Base-by-base conservation (phyloP, 2,888 invertebrate genomes). In the Synergus itoensis region DNA sequence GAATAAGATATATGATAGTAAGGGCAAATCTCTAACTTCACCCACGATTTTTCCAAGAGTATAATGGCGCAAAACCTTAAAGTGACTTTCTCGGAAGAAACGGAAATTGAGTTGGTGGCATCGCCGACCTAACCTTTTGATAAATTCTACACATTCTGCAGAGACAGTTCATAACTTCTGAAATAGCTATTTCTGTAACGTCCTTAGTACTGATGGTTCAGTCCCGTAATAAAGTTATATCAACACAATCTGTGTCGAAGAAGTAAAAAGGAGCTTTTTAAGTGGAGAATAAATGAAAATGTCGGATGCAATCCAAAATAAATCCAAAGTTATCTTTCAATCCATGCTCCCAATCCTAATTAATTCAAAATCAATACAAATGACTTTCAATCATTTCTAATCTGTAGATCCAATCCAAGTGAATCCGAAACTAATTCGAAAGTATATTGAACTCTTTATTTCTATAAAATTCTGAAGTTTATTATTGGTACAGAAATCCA, bases 161-260 rank as follows among this genome's bases (percentile, higher is more conserved):
- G 40, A 64, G 40, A 65, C 18, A 63, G 18, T 65, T 65, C n/a
- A 65, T 40, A 65, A 65, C 64, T 43, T 64, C 12, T 41, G 65
- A 65, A 65, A 65, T 65, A 65, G 18, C n/a, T n/a, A n/a, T n/a
- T n/a, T 43, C 65, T 41, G 7, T 63, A 63, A 63, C 63, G 1
- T 40, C 4, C 36, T 41, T 43, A 16, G 18, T 16, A 9, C 11
- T 65, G 65, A 65, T 65, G n/a, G n/a, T 41, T 43, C n/a, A 18
- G 41, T 11, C 18, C 41, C 11, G 9, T 3, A 43, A 57, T 57
- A 18, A 57, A 57, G 18, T 57, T 57, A 8, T 18, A 8, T n/a
- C 40, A 41, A 65, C n/a, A 65, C n/a, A 64, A 64, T 16, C 36
- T 64, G 36, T 16, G 40, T 40, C 64, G 14, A 12, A 16, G 16